These are phyloP conservation scores for Cairina moschata DNA, from an alignment of 2,113 vertebrate species.

Conservation along the genomic window DNA sequence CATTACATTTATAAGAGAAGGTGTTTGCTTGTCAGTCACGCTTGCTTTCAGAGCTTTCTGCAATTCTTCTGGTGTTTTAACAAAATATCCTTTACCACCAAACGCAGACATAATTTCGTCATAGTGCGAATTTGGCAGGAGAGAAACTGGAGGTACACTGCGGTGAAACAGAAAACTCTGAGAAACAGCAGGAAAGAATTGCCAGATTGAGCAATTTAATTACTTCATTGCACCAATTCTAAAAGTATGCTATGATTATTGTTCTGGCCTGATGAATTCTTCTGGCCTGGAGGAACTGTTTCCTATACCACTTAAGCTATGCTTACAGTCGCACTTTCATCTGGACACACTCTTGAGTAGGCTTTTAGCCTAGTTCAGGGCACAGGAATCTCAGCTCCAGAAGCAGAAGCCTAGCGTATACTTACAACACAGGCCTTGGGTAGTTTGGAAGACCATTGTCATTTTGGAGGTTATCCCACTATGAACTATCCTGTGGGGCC, in stretches of 20 bases:
- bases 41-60: slow-evolving; percentile 80
- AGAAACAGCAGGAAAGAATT: neutral
- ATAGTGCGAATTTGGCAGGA: slow-evolving; percentile 91
- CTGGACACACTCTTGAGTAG: neutral
- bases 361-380: neutral
- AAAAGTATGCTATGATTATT: neutral
- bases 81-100: slow-evolving; percentile 92
- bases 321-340: neutral
- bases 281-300: neutral
- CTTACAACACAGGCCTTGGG: neutral
- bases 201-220: neutral
- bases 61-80: slow-evolving; percentile 88
- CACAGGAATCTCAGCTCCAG: neutral
- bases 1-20: slow-evolving; percentile 91
- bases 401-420: neutral
- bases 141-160: slow-evolving; percentile 88
- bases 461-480: neutral
- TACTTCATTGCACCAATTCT: neutral
- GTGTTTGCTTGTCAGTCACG: slow-evolving; percentile 79
- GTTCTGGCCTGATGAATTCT: neutral
- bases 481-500: neutral
- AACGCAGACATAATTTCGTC: slow-evolving; percentile 92
- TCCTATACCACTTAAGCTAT: neutral
- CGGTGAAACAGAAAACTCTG: neutral
- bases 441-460: neutral